phyloP scores from a whole-genome alignment of 1,140 invertebrate species.

The Panulirus ornatus region DNA sequence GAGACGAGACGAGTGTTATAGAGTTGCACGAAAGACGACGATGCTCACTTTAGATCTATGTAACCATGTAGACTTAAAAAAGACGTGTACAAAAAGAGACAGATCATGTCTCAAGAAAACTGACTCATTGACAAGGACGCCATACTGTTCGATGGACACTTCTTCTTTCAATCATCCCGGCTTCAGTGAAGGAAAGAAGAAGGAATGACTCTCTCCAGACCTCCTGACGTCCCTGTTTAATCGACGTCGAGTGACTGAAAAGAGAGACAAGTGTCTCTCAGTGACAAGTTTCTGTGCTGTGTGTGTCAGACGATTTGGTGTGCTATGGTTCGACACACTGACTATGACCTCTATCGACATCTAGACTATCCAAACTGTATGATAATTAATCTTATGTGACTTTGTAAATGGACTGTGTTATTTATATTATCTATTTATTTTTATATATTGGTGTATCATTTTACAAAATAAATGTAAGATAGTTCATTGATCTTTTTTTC shows the following conservation, averaged over 20 bases:
- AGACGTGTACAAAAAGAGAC: too few relatives aligned
- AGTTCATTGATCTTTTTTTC: too few relatives aligned
- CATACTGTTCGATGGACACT: background rate
- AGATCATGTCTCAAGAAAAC: too few relatives aligned
- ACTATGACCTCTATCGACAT: background rate
- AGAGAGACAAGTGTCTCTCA: background rate
- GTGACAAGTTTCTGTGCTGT: constrained; percentile 12
- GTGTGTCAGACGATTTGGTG: background rate
- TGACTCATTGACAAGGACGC: background rate
- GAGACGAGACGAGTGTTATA: too few relatives aligned
- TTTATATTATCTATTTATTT: constrained; percentile 62
- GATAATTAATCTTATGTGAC: background rate
- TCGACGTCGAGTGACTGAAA: background rate
- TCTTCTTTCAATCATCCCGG: constrained; percentile 19
- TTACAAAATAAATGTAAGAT: constrained; percentile 5
- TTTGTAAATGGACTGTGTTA: constrained; percentile 65
- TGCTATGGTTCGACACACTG: background rate
- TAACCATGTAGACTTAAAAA: too few relatives aligned
- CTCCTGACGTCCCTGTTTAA: background rate
- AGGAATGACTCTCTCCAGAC: background rate
- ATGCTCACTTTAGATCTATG: too few relatives aligned
- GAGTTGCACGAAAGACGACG: too few relatives aligned
- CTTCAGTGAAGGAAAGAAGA: constrained; percentile 52
- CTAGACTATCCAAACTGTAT: constrained; percentile 20
- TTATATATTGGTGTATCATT: constrained; percentile 15